Base-by-base conservation (phyloP, 1,140 invertebrate species). In the Microplitis demolitor region DNA sequence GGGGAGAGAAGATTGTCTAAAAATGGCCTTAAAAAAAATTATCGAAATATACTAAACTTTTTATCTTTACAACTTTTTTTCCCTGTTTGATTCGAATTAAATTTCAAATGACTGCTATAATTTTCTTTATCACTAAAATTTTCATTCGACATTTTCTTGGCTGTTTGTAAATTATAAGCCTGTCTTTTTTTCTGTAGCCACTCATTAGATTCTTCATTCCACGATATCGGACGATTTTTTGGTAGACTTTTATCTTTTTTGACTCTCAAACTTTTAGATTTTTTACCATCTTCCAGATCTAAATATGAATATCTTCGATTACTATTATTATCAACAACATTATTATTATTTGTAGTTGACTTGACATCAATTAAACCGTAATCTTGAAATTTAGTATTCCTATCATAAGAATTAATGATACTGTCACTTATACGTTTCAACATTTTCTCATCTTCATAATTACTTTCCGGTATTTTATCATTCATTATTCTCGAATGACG, bases 21-120 rank as follows among this genome's bases (percentile, higher is more conserved):
- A 8, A 33, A 24, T 11, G 8, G 14, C 13, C 9, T 60, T 51
- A 34, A 61, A 37, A 34, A 60, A 56, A 69, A 35, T 77, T 74
- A 86, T 53, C 80, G 81, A 77, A 85, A 87, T 63, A 87, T 82
- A 37, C 79, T 80, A 68, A 87, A 84, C 75, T 83, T 82, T 63
- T 77, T 81, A 9, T 67, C 74, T 69, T 79, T 82, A 3, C 54
- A 60, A 24, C 79, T 75, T 54, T 79, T 84, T 33, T 82, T 84
- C 69, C 72, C 79, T 13, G 62, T 11, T 56, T 39, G 78, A 78
- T 24, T 69, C 11, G 51, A 67, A 11, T 74, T 78, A 76, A 51
- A 77, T 69, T 8, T 14, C 11, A 14, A 14, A 62, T 75, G 34
- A 45, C 53, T 72, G 11, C 75, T 62, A 37, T 72, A 8, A 51